Percentiles rank a stretch among this genome's conserved stretches.
Conservation (phyloP, 2,888 invertebrate species). For the Hartigia nigra region DNA sequence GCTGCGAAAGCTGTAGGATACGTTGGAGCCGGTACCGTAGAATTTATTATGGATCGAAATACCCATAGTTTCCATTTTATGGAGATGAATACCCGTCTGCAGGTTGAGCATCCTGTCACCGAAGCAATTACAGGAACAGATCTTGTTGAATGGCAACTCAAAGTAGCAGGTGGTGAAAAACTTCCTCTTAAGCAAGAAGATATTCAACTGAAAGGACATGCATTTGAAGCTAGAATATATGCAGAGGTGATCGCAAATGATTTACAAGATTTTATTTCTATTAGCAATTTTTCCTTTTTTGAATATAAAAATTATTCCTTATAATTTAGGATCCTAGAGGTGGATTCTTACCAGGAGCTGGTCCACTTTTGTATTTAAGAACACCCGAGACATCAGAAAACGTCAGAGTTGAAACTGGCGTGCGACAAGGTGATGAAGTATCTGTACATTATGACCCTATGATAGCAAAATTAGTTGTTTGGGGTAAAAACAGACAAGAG, state of each 20-base stretch:
- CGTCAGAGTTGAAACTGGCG: conserved; percentile 91
- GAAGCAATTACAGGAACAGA: conserved; percentile 98
- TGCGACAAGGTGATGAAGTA: conserved; percentile 91
- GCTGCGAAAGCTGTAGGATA: conserved; percentile 97
- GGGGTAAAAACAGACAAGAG: conserved; percentile 86
- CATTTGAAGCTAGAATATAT: conserved; percentile 97
- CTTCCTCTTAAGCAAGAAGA: conserved; percentile 85
- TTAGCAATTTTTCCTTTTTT: neutral
- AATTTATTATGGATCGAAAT: conserved; percentile 92
- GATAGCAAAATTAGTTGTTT: conserved; percentile 98
- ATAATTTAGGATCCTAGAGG: conserved; percentile 72
- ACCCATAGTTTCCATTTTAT: conserved; percentile 95
- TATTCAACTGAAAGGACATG: conserved; percentile 83
- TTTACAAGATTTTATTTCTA: neutral
- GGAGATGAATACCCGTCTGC: conserved; percentile 99
- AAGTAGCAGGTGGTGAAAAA: conserved; percentile 88
- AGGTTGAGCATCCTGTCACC: conserved; percentile 96
- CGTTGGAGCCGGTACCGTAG: conserved; percentile 98
- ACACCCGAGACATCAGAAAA: conserved; percentile 75
- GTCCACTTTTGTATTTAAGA: conserved; percentile 79
- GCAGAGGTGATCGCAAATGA: conserved; percentile 73
- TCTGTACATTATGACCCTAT: conserved; percentile 99
- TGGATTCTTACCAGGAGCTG: conserved; percentile 95
- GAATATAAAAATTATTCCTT: neutral
- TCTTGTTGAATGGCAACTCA: conserved; percentile 97